Evolutionary conservation across 2,888 invertebrate genomes (phyloP), one percentile per base, ranked within the genome.

Genomic region (Meloe dianella): DNA sequence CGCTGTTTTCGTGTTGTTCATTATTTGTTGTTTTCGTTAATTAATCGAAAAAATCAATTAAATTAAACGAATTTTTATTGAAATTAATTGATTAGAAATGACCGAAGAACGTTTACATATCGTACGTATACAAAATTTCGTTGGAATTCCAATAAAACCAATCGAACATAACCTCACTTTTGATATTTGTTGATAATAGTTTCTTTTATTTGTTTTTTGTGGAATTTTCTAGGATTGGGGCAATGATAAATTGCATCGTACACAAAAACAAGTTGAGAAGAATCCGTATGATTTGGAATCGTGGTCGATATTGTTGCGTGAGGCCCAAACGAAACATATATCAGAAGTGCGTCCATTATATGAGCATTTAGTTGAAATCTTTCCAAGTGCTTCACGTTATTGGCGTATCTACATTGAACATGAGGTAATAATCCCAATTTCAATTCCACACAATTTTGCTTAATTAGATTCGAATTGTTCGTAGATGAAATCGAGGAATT

Each of bases 401-500:
- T 99, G 99, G 99, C 97, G 97, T 85, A 95, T 98, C 75, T 99
- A 97, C 85, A 97, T 98, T 76, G 97, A 98, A 81, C 96, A 97
- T 85, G 97, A 98, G 92, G 94, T 95, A 84, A 80, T 77, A 41
- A 20, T 20, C 27, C 1, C 38, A 24, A 12, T 57, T 61, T 57
- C n/a, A n/a, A n/a, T n/a, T n/a, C n/a, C n/a, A n/a, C n/a, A n/a
- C n/a, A n/a, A n/a, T n/a, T n/a, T n/a, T n/a, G n/a, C n/a, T n/a
- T n/a, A n/a, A n/a, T n/a, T n/a, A n/a, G n/a, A n/a, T n/a, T n/a
- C n/a, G n/a, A n/a, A n/a, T 20, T 32, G 56, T 60, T 92, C 91
- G 71, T 90, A 97, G 96, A 95, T 99, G 92, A 97, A 97, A 85
- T 92, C 94, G 75, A 90, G 97, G 84, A 96, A 97, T 87, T 98